Base-by-base conservation (phyloP, 2,888 invertebrate species). In the Cenopis cana region DNA sequence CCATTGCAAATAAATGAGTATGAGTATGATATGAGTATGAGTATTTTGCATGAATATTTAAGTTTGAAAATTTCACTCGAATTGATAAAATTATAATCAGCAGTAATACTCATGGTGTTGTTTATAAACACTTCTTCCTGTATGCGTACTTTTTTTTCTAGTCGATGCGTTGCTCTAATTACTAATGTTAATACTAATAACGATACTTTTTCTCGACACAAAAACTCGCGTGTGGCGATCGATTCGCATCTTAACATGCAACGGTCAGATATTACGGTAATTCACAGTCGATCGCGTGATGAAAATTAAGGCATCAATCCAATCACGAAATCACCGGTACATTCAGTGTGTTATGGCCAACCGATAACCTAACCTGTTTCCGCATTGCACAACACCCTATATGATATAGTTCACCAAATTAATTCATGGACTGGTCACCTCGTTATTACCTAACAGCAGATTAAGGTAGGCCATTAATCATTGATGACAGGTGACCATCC, bases 181-280 rank as follows among this genome's bases (percentile, higher is more conserved):
- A 67, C 55, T 54, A 12, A 54, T 70, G 56, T 56, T 67, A 70
- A 60, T 49, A 65, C 49, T 71, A 71, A 71, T 67, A 60, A 71
- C 66, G 55, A 67, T 67, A 36, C 33, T 38, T 71, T 67, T 67
- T 71, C 33, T 77, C 66, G 38, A 61, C 36, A 64, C 67, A 76
- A 81, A 79, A 80, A 78, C 73, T 81, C 78, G 82, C 83, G 82
- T 84, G 81, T 79, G 77, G 67, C 76, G 71, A 76, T 80, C 79
- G 78, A 78, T 77, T 76, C 75, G 75, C 78, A 76, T 76, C 76
- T 80, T 78, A 77, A 79, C 82, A 85, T 84, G 86, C 84, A 86
- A 89, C 87, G 84, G 87, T 89, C 88, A 89, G 74, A 65, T 78
- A 79, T 85, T 89, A 87, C 89, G 82, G 89, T 89, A 85, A 85